Base-by-base conservation (phyloP, 2,888 invertebrate species). In the Sialis lutaria region DNA sequence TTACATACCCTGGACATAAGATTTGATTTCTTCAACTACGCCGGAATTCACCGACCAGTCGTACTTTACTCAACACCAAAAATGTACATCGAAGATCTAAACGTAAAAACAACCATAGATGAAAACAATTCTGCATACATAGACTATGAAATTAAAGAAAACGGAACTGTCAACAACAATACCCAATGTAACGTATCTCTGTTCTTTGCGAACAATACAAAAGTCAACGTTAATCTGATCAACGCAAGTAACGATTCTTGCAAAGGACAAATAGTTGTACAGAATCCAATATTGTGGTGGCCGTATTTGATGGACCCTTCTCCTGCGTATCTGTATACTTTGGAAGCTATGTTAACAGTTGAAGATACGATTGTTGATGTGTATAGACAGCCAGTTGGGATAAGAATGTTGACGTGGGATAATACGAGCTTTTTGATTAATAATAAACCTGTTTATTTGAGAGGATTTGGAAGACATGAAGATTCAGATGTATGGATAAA, bases 11-110 rank as follows among this genome's bases (percentile, higher is more conserved):
- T 93, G 61, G 70, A 74, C 6, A 88, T 90, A 57, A 82, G 85
- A 22, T 95, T 97, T 62, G 97, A 97, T 63, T 97, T 97, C 67
- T 96, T 92, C 69, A 96, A 97, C 65, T 97, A 96, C 63, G 97
- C 96, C 12, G 97, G 97, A 6, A 93, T 97, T 51, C 91, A 97
- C 61, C 78, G 97, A 45, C 79, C 91, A 6, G 96, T 97, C 31
- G 77, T 83, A 55, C 64, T 97, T 9, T 89, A 90, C 64, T 84
- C 91, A 3, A 92, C 90, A 4, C 93, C 95, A 1, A 70, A 69
- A 51, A 70, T 75, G 0, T 90, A 81, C 63, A 80, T 95, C 37
- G 82, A 88, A 58, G 93, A 95, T 60, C 79, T 96, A 49, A 79
- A 81, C 32, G 73, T 92, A 22, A 74, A 73, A 50, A 90, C 92